These are phyloP conservation scores for Flexamia atlantica DNA, from an alignment of 2,888 invertebrate genomes.

Conservation along the genomic window DNA sequence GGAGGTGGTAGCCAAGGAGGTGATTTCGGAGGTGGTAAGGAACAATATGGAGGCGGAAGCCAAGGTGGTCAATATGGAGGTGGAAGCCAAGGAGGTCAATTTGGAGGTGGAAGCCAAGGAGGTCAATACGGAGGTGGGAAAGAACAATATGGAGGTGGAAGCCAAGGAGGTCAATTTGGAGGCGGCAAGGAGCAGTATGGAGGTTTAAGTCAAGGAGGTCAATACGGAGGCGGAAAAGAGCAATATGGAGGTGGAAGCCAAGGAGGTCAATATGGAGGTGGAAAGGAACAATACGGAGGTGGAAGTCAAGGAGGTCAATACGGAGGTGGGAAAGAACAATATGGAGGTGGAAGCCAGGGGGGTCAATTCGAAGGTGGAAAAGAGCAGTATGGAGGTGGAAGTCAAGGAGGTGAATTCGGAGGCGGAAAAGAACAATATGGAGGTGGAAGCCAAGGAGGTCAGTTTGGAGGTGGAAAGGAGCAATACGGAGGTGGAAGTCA, in stretches of 20 bases:
- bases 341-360: slow-evolving; percentile 7
- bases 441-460: slow-evolving; percentile 11
- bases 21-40: too few relatives aligned
- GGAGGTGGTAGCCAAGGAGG: too few relatives aligned
- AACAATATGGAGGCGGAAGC: too few relatives aligned
- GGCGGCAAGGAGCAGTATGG: background rate
- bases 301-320: slow-evolving; percentile 14
- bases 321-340: background rate
- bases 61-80: background rate
- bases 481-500: background rate
- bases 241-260: slow-evolving; percentile 26
- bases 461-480: background rate
- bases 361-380: background rate
- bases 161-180: background rate
- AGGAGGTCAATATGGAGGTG: background rate
- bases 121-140: too few relatives aligned
- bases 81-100: slow-evolving; percentile 4
- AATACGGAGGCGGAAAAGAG: background rate
- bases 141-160: slow-evolving; percentile 23
- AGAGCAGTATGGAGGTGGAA: background rate
- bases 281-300: background rate
- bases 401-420: slow-evolving; percentile 6
- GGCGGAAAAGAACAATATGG: background rate
- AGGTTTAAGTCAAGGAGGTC: slow-evolving; percentile 2
- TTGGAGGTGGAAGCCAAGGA: background rate